Conservation (phyloP, 2,113 vertebrate genomes). For the Platycercus adscitus region DNA sequence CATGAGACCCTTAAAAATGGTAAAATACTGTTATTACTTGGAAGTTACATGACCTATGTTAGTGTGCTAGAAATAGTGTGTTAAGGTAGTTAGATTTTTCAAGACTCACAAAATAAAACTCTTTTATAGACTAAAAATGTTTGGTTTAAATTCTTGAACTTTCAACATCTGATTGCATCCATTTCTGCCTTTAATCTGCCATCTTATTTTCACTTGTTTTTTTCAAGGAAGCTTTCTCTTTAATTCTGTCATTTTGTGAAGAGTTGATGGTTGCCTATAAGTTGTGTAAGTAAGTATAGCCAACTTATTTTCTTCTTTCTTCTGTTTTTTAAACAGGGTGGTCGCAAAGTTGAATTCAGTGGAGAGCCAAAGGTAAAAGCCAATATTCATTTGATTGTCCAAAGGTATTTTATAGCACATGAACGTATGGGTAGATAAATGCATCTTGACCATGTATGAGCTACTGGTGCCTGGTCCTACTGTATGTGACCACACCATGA, state of each 20-base stretch:
- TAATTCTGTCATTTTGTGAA: not conserved
- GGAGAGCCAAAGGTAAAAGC: constrained; percentile 87
- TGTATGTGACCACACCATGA: not conserved
- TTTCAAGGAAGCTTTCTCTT: not conserved
- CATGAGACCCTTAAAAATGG: constrained; percentile 91
- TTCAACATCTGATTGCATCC: not conserved
- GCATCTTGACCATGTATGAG: accelerated
- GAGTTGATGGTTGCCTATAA: not conserved
- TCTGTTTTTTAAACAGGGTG: constrained; percentile 78
- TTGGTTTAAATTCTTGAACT: not conserved
- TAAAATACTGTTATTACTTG: constrained; percentile 47
- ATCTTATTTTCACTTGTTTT: not conserved
- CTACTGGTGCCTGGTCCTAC: not conserved
- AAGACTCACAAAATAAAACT: not conserved
- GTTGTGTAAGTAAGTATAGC: not conserved
- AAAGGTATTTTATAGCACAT: not conserved
- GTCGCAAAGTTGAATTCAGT: constrained; percentile 88
- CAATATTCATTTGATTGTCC: not conserved
- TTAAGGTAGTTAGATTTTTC: not conserved
- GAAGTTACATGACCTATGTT: not conserved
- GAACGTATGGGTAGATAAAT: not conserved
- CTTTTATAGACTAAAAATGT: not conserved
- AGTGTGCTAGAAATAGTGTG: not conserved
- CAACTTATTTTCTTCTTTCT: not conserved
- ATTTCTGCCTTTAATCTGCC: not conserved